Base-by-base conservation (phyloP, 92 coral and sea anemone genomes). In the Parazoanthus swiftii region DNA sequence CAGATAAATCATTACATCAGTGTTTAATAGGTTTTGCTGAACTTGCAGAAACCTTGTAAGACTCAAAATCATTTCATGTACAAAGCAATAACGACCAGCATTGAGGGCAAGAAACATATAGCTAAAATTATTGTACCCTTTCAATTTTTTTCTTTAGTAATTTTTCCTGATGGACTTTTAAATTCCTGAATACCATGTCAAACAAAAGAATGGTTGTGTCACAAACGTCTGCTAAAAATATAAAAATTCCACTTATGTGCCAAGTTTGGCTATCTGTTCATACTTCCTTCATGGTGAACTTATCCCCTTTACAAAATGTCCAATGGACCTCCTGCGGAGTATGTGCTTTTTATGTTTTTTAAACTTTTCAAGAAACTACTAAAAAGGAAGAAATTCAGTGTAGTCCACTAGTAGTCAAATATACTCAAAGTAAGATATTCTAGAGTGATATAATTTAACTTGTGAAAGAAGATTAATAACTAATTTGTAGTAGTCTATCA, bases 221-320 rank as follows among this genome's bases (percentile, higher is more conserved):
- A n/a, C 38, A 33, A 51, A 29, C 10, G 42, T 51, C 70, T 50
- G 83, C 67, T 79, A 26, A 80, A 56, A 72, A 8, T 72, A 21
- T 8, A 72, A 72, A 72, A 80, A 26, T 3, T 29, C 26, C 67
- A 25, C 21, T n/a, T 79, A 51, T 79, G 82, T 79, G 82, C 82
- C 67, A 79, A 48, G 82, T 51, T 79, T 79, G 82, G 82, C 23
- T 44, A 25, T 79, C 68, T 79, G 82, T 79, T 79, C 43, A 51
- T 48, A 79, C 39, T 35, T 79, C 82, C 70, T 79, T 50, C 82
- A 50, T n/a, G 82, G 21, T 79, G 67, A 29, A 79, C 68, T 79
- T 79, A 79, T 21, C 21, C 37, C 65, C 59, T 78, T 26, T n/a
- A 44, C 9, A 79, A 48, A 51, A 79, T 48, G 67, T 25, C 66